These are phyloP conservation scores for Agrochola macilenta DNA, from an alignment of 2,888 invertebrate genomes.

Conservation along the genomic window DNA sequence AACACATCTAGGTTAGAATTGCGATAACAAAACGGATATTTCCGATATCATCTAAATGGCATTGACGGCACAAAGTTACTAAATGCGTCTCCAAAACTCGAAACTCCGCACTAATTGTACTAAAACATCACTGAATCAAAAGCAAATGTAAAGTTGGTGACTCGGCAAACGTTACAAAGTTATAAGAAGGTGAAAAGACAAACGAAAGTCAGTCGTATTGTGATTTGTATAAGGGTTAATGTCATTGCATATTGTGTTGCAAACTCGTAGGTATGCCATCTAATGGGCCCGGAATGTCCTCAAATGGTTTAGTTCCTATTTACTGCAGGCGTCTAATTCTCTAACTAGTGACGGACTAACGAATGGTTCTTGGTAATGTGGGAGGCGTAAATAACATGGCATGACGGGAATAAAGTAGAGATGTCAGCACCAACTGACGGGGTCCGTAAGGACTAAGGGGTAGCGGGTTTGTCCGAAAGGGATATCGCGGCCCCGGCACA, in stretches of 20 bases:
- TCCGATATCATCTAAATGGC: conserved; percentile 62
- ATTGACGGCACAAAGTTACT: conserved; percentile 31
- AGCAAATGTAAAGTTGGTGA: conserved; percentile 46
- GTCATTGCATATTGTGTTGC: conserved; percentile 4
- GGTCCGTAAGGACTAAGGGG: no score
- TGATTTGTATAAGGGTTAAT: conserved; percentile 11
- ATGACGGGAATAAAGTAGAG: not conserved
- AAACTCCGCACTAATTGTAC: conserved; percentile 11
- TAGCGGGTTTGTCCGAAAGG: no score
- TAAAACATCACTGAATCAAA: conserved; percentile 6
- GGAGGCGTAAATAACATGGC: not conserved
- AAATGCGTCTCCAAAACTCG: conserved; percentile 29
- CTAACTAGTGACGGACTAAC: conserved; percentile 21
- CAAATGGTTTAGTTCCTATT: conserved; percentile 71
- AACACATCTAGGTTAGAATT: conserved; percentile 43
- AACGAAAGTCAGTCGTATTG: conserved; percentile 28
- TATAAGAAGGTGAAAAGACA: conserved; percentile 12
- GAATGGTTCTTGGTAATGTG: not conserved
- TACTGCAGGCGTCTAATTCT: conserved; percentile 54
- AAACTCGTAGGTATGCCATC: conserved; percentile 29
- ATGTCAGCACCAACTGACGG: no score
- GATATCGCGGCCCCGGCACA: no score
- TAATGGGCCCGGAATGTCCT: conserved; percentile 59
- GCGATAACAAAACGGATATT: conserved; percentile 63
- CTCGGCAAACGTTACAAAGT: conserved; percentile 28